Conservation (phyloP, 2,797 vertebrate genomes). For the Ctenosaura bakeri region DNA sequence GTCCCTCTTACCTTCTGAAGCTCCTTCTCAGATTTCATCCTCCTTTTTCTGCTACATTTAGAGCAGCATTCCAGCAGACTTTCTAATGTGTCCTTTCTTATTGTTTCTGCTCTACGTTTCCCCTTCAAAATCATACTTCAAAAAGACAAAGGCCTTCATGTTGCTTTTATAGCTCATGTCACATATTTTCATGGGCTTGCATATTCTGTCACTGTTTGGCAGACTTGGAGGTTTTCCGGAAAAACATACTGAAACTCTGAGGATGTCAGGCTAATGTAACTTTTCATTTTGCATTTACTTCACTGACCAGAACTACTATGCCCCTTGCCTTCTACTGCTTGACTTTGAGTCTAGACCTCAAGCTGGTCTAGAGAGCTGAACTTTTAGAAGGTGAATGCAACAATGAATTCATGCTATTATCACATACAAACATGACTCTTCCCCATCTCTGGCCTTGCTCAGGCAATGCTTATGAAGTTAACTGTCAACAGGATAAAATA, state of each 20-base stretch:
- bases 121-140: not conserved
- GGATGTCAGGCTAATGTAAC: constrained; percentile 49
- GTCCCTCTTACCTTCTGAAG: constrained; percentile 46
- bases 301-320: constrained; percentile 13
- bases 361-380: constrained; percentile 56
- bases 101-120: constrained; percentile 20
- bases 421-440: constrained; percentile 24
- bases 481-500: constrained; percentile 56
- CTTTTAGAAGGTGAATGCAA: constrained; percentile 52
- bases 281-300: constrained; percentile 61
- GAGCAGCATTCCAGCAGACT: constrained; percentile 14
- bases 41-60: constrained; percentile 28
- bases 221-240: constrained; percentile 62
- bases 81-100: not conserved
- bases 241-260: constrained; percentile 7
- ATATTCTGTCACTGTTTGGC: constrained; percentile 30
- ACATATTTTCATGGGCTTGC: constrained; percentile 16
- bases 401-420: constrained; percentile 34
- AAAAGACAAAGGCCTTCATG: constrained; percentile 27
- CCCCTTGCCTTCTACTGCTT: constrained; percentile 38
- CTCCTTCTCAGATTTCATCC: not conserved
- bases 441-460: constrained; percentile 25
- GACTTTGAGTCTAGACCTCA: constrained; percentile 47
- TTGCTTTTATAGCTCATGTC: constrained; percentile 18
- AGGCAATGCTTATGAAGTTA: constrained; percentile 59